A percentile compares a stretch with the other conserved stretches of the same genome.
Evolutionary conservation across 2,888 invertebrate genomes (phyloP).

Genomic region (Tenthredo amoena): DNA sequence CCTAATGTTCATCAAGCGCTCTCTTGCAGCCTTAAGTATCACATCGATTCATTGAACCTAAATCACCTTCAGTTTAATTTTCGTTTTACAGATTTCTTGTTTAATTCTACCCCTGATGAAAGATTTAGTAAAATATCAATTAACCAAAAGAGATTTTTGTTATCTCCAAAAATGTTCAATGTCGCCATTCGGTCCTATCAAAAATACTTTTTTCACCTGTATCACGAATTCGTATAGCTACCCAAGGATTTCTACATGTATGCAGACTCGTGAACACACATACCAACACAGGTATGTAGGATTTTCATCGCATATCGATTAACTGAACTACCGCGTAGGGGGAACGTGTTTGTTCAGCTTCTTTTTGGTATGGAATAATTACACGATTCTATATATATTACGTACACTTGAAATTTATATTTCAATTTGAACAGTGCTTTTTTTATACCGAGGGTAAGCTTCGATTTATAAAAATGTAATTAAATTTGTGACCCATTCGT

Average conservation of each 20-base stretch:
- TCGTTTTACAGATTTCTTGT: not conserved
- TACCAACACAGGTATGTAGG: not conserved
- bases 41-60: not conserved
- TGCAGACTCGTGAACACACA: not conserved
- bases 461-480: constrained; percentile 15
- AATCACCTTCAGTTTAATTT: not conserved
- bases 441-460: not conserved
- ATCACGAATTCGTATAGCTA: not conserved
- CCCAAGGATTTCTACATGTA: not conserved
- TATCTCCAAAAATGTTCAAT: not conserved
- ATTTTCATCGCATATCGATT: constrained; percentile 24
- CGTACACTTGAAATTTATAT: constrained; percentile 25
- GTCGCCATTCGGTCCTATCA: not conserved
- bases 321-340: not conserved
- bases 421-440: constrained; percentile 13
- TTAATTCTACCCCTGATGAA: not conserved
- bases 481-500: not conserved
- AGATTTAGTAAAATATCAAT: not conserved
- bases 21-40: not conserved
- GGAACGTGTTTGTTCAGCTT: not conserved
- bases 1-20: not conserved
- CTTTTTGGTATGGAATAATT: not conserved
- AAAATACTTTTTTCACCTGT: not conserved
- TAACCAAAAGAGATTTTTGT: not conserved
- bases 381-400: not conserved